phyloP scores from a whole-genome alignment of 2,113 vertebrate genomes.

The Chloropsis hardwickii region DNA sequence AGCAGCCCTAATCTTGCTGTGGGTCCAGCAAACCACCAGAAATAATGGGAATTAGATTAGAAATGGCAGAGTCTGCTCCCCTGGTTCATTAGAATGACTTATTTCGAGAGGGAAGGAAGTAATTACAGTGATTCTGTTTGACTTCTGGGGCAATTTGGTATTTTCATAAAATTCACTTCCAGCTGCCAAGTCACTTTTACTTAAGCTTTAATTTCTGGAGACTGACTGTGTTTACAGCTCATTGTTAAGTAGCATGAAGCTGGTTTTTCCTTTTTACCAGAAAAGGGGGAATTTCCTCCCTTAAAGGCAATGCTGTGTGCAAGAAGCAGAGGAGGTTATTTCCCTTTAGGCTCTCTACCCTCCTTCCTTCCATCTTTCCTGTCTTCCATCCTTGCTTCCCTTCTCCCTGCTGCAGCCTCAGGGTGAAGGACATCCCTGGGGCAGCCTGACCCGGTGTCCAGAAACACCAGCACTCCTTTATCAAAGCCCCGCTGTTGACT shows the following conservation, averaged over 20 bases:
- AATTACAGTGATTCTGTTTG: background rate
- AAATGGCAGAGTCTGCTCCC: background rate
- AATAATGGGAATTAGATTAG: background rate
- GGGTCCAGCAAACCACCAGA: background rate
- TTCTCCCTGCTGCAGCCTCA: background rate
- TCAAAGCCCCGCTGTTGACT: background rate
- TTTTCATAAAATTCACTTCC: background rate
- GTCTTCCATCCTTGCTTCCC: background rate
- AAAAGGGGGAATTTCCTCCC: background rate
- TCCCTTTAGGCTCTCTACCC: background rate
- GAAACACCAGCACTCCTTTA: background rate
- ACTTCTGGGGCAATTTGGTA: background rate
- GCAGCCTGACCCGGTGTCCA: background rate
- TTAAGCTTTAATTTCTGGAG: background rate
- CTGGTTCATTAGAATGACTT: background rate
- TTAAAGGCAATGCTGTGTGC: background rate
- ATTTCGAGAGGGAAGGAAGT: background rate
- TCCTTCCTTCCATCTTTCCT: background rate
- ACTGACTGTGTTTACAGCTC: background rate
- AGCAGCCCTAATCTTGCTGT: background rate
- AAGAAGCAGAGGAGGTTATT: background rate
- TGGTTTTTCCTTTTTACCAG: background rate
- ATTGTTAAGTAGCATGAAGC: background rate
- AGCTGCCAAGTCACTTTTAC: background rate
- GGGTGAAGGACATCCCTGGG: rapidly evolving